Base-by-base conservation (phyloP, 1,140 invertebrate genomes). In the Lordiphosa collinella region DNA sequence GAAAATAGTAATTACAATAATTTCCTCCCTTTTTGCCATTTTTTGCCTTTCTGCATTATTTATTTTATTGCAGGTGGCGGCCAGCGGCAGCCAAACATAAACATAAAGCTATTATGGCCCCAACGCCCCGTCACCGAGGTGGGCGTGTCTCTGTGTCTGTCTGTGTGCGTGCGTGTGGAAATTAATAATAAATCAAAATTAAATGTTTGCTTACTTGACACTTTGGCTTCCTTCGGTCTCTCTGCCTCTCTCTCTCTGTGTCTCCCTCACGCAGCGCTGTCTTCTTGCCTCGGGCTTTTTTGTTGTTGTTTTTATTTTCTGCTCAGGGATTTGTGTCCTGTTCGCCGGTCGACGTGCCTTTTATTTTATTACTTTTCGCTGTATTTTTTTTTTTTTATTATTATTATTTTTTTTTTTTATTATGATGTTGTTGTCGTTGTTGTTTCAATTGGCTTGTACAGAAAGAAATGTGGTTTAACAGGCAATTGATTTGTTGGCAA, bases 131-230 rank as follows among this genome's bases (percentile, higher is more conserved):
- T 13, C 35, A 35, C 48, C n/a, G 29, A 10, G 31, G n/a, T 49
- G 47, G 47, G 16, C 47, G 47, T 36, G 22, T 34, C 16, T 35
- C 5, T 44, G 29, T 54, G 10, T 51, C 12, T 51, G 12, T 22
- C 47, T 65, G 37, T 37, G 56, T 58, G 46, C 43, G 57, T 67
- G 70, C 71, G 70, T 59, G 66, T 75, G 76, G 50, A 82, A 71
- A 82, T 80, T 75, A 71, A 82, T 80, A 84, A 78, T 78, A 82
- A 84, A 84, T 82, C 79, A 84, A 82, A 78, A 84, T 82, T 84
- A 76, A 84, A 82, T 82, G 68, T 68, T 84, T 69, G 78, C 72
- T 73, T 84, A 72, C 73, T 82, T 73, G 76, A 82, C 76, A 82
- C 76, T 82, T 82, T 61, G 51, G 74, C 59, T 80, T 67, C 51